Evolutionary conservation across 2,888 invertebrate genomes (phyloP).

Genomic region (Thymelicus lineola): DNA sequence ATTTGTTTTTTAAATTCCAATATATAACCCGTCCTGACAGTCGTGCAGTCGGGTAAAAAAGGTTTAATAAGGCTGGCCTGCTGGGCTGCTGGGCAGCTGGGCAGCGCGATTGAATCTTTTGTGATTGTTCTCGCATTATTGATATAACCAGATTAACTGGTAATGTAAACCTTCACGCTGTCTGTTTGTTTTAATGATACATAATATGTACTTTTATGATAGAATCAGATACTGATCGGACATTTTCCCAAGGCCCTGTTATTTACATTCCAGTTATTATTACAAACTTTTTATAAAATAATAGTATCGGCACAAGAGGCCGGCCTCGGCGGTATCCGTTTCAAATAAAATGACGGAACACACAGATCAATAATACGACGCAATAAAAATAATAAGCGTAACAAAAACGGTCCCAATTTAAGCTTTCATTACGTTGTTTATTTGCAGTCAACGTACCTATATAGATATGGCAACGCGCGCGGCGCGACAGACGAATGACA

Average conservation of each 20-base stretch:
- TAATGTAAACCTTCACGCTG: no score
- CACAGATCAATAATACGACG: slow-evolving; percentile 45
- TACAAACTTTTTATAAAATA: slow-evolving; percentile 23
- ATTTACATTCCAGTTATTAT: slow-evolving; percentile 22
- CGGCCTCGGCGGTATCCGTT: slow-evolving; percentile 72
- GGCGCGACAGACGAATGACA: no score
- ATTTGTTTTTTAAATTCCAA: no score
- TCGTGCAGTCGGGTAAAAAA: no score
- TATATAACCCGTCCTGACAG: no score
- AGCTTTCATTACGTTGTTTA: neutral
- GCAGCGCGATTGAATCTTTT: no score
- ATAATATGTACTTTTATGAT: neutral
- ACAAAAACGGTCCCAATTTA: slow-evolving; percentile 17
- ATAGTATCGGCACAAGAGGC: slow-evolving; percentile 46
- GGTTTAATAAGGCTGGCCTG: no score
- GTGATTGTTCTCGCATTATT: no score
- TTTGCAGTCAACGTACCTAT: no score
- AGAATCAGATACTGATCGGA: slow-evolving; percentile 14
- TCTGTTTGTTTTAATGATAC: neutral
- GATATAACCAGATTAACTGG: no score
- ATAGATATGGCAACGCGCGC: no score
- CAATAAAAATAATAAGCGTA: slow-evolving; percentile 28
- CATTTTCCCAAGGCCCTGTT: slow-evolving; percentile 5
- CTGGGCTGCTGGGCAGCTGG: no score
- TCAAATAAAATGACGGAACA: slow-evolving; percentile 61